phyloP scores from a whole-genome alignment of 2,113 vertebrate genomes.

The Zosterops borbonicus region DNA sequence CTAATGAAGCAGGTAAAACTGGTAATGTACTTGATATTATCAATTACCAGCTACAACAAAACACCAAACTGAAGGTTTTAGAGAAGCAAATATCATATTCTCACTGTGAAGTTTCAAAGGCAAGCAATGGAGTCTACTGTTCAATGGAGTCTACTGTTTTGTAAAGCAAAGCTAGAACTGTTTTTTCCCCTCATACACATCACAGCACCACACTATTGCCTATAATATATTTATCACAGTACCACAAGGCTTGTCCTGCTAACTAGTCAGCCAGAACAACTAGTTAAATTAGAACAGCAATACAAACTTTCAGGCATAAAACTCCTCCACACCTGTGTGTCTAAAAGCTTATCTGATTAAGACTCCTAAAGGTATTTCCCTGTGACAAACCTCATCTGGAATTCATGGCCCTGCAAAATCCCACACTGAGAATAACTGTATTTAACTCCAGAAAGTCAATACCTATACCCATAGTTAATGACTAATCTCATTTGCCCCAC shows the following conservation, averaged over 20 bases:
- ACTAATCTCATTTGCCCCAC: neutral
- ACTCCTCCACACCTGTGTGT: neutral
- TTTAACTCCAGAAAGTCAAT: neutral
- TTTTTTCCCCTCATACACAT: neutral
- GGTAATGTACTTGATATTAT: neutral
- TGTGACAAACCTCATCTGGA: neutral
- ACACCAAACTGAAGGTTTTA: neutral
- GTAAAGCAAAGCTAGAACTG: neutral
- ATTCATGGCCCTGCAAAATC: neutral
- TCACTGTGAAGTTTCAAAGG: neutral
- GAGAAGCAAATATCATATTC: neutral
- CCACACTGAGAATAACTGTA: neutral
- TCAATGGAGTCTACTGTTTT: neutral
- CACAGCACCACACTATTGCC: neutral
- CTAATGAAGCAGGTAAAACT: neutral
- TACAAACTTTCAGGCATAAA: neutral
- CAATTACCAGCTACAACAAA: neutral
- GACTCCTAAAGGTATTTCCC: neutral
- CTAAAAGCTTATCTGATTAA: neutral
- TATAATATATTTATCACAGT: neutral
- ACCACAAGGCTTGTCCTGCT: neutral
- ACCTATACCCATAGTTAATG: neutral
- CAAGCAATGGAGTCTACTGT: neutral
- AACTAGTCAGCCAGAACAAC: neutral
- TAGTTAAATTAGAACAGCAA: neutral